Percentiles rank a stretch among this genome's conserved stretches.
phyloP scores from a whole-genome alignment of 2,797 vertebrate species.

The Okamejei kenojei region DNA sequence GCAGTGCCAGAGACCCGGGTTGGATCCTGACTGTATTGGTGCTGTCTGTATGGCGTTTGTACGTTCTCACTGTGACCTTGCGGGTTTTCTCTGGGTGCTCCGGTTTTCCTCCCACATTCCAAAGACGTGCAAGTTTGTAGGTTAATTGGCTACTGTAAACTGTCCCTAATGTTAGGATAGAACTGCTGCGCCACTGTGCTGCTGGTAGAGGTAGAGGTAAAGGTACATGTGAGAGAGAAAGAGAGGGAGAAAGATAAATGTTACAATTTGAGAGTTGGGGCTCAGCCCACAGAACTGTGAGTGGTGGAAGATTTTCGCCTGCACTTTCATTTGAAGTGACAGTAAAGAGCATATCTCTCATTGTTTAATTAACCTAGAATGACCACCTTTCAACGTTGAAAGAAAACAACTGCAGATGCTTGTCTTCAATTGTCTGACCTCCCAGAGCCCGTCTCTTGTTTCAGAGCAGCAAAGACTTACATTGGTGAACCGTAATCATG shows the following conservation, averaged over 20 bases:
- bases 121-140: too few relatives aligned
- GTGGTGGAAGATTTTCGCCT: background rate
- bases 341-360: background rate
- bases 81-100: too few relatives aligned
- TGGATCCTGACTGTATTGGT: too few relatives aligned
- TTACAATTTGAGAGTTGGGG: background rate
- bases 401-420: background rate
- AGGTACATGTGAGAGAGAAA: background rate
- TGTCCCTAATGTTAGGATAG: too few relatives aligned
- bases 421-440: background rate
- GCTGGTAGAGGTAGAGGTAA: too few relatives aligned
- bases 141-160: too few relatives aligned
- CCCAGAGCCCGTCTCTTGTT: background rate
- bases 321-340: background rate
- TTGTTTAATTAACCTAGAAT: slow-evolving; percentile 20
- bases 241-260: background rate
- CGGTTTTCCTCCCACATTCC: too few relatives aligned
- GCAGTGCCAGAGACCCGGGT: too few relatives aligned
- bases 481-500: background rate
- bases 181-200: too few relatives aligned
- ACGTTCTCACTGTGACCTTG: too few relatives aligned
- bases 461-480: background rate
- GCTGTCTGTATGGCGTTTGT: too few relatives aligned
- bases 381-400: background rate
- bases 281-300: background rate